Evolutionary conservation across 2,797 vertebrate species (phyloP), one percentile per base, ranked within the genome.

Genomic region (Melanotaenia boesemani): DNA sequence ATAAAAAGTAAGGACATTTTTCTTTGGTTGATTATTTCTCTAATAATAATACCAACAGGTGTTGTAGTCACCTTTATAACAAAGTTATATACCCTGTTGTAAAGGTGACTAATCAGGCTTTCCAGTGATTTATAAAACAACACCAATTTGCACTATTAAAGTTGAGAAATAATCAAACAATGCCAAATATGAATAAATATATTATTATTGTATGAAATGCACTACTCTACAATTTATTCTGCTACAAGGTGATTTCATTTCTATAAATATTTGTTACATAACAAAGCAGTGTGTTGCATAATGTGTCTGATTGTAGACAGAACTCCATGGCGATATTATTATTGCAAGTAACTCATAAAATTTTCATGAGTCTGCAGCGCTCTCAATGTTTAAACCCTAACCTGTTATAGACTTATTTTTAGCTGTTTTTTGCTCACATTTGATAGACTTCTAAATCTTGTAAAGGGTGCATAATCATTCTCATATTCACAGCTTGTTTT

Each of bases 241-340:
- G 4, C 28, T 22, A 39, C 5, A 36, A 34, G 30, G 28, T 41
- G 54, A 44, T 20, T 20, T 67, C 13, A 7, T 66, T 32, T 50
- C 24, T 20, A 66, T 66, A 57, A 63, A 73, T 65, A 57, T 37
- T 20, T 64, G 62, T 76, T 79, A 50, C 59, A 28, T 76, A 74
- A 76, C 64, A 57, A 39, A 36, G 18, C 41, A 34, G 26, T 11
- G 26, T 30, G 67, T 82, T 79, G 46, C 80, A 48, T 76, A 80
- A 76, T 65, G 5, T 46, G 32, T 62, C 24, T 46, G 44, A 70
- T 60, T 6, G 61, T 63, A 24, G 34, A 48, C 50, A 16, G 44
- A 63, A 28, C 57, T 15, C 67, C 58, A 55, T 24, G 84, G 63
- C 30, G 77, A 66, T 67, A 57, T 41, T 15, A 26, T 39, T 9